phyloP scores from a whole-genome alignment of 2,888 invertebrate species.

The Agonopterix heracliana region DNA sequence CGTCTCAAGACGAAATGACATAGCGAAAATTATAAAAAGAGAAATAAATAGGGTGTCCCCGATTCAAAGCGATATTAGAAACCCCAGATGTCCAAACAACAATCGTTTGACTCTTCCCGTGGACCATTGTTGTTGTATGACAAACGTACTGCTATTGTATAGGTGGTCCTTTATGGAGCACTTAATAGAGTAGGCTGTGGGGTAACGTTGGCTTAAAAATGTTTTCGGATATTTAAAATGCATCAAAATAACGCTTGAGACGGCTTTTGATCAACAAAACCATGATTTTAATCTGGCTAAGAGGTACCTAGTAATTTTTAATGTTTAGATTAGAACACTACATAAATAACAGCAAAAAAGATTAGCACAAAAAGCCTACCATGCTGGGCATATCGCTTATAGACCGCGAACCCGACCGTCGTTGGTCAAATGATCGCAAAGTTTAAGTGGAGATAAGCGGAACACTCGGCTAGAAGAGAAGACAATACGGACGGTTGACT shows the following conservation, averaged over 20 bases:
- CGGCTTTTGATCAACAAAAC: too few relatives aligned
- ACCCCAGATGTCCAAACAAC: slow-evolving; percentile 72
- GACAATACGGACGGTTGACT: too few relatives aligned
- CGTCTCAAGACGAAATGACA: slow-evolving; percentile 34
- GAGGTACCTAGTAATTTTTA: too few relatives aligned
- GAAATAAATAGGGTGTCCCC: slow-evolving; percentile 38
- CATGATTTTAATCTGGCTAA: too few relatives aligned
- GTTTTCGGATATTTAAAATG: not conserved
- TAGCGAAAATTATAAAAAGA: slow-evolving; percentile 35
- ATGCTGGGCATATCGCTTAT: too few relatives aligned
- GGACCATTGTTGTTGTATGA: slow-evolving; percentile 47
- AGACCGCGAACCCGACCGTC: too few relatives aligned
- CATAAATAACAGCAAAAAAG: too few relatives aligned
- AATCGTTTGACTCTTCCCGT: slow-evolving; percentile 41
- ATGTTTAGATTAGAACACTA: too few relatives aligned
- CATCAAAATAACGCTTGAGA: not conserved
- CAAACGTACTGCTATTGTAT: slow-evolving; percentile 57
- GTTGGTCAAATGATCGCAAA: too few relatives aligned
- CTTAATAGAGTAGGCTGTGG: slow-evolving; percentile 53
- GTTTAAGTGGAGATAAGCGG: too few relatives aligned
- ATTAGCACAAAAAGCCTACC: too few relatives aligned
- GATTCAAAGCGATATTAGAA: slow-evolving; percentile 38
- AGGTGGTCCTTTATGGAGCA: slow-evolving; percentile 52
- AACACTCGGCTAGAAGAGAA: too few relatives aligned
- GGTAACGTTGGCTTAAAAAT: slow-evolving; percentile 21